phyloP scores from a whole-genome alignment of 2,888 invertebrate species.

The Aelia acuminata region DNA sequence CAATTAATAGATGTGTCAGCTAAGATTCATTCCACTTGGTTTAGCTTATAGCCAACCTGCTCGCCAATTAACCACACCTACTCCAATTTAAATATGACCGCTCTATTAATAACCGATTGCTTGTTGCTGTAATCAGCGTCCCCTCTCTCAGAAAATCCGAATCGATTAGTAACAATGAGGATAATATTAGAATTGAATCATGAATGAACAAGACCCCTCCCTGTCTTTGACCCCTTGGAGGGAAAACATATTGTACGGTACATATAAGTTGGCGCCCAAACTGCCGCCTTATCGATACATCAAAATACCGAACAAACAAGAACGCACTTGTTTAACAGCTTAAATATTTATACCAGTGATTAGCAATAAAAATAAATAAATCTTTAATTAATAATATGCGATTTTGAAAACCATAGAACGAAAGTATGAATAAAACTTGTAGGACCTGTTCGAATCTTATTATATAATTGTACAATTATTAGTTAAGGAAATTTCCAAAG shows the following conservation, averaged over 20 bases:
- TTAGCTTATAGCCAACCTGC: background rate
- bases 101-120: background rate
- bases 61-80: background rate
- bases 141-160: background rate
- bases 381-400: too few species aligned
- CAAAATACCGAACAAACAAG: too few species aligned
- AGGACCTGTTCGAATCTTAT: too few species aligned
- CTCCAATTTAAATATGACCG: background rate
- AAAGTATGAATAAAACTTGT: too few species aligned
- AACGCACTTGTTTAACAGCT: too few species aligned
- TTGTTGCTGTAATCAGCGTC: background rate
- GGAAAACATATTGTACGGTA: background rate
- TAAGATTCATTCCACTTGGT: background rate
- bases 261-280: too few species aligned
- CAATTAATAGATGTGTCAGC: conserved; percentile 13
- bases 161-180: background rate
- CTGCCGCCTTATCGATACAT: too few species aligned
- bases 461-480: too few species aligned
- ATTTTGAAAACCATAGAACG: too few species aligned
- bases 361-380: too few species aligned
- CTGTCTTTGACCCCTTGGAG: background rate
- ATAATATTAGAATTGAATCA: background rate
- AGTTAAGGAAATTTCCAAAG: too few species aligned
- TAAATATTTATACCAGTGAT: too few species aligned
- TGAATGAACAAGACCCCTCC: background rate